Evolutionary conservation across 2,888 invertebrate species (phyloP).

Genomic region (Catocala sponsa): DNA sequence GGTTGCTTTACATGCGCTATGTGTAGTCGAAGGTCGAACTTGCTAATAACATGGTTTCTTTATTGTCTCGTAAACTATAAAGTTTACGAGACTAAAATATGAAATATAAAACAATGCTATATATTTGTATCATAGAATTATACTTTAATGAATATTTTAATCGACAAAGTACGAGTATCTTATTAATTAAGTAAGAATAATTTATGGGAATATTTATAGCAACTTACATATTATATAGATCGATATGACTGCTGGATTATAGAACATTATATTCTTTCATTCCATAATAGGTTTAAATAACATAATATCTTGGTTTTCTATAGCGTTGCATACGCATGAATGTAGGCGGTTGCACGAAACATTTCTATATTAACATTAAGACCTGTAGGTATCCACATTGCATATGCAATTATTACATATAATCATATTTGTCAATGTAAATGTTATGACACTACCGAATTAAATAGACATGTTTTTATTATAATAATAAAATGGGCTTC

Average conservation of each 20-base stretch:
- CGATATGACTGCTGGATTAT: no score
- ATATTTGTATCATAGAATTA: conserved; percentile 38
- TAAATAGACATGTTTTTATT: no score
- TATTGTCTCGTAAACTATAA: conserved; percentile 7
- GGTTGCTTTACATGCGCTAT: conserved; percentile 1
- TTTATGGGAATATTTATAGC: conserved; percentile 12
- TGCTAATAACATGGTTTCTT: background rate
- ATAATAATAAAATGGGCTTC: no score
- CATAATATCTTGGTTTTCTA: no score
- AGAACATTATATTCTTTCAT: conserved; percentile 14
- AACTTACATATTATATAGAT: no score
- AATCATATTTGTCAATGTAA: no score
- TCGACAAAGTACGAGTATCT: conserved; percentile 8
- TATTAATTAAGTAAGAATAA: conserved; percentile 8
- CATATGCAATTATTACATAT: no score
- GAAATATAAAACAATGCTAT: background rate
- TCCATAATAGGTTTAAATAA: conserved; percentile 31
- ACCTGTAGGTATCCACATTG: no score
- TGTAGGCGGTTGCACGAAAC: no score
- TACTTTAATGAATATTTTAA: background rate
- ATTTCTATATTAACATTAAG: no score
- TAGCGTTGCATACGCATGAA: no score
- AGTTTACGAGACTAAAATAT: conserved; percentile 14
- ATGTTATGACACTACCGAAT: no score
- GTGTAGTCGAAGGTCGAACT: background rate